Percentiles rank a stretch among this genome's conserved stretches.
These are phyloP conservation scores for Macaria notata DNA, from an alignment of 2,888 invertebrate species.

Conservation along the genomic window DNA sequence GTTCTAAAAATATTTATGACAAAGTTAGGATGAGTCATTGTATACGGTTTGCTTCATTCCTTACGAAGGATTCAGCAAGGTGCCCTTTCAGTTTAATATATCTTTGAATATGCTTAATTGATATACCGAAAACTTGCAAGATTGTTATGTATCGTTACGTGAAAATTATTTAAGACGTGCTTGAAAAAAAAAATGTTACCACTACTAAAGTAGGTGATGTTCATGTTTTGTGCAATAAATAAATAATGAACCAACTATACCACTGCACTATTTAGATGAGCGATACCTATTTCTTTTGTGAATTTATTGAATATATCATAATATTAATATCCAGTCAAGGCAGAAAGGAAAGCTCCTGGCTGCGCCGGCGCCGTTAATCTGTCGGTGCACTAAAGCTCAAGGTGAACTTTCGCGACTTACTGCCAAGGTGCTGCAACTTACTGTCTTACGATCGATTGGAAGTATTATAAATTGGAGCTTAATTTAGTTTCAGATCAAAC, in stretches of 20 bases:
- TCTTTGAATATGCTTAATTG: no score
- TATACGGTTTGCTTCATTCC: slow-evolving; percentile 35
- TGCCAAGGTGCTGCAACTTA: slow-evolving; percentile 27
- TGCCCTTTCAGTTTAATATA: neutral
- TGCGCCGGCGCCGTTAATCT: slow-evolving; percentile 52
- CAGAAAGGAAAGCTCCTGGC: slow-evolving; percentile 51
- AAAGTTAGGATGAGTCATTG: slow-evolving; percentile 53
- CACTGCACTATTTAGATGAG: no score
- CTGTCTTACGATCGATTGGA: slow-evolving; percentile 1
- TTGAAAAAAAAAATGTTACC: no score
- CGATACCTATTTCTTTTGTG: no score
- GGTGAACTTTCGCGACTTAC: slow-evolving; percentile 73
- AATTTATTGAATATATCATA: no score
- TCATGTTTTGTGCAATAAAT: no score
- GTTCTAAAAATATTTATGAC: slow-evolving; percentile 72
- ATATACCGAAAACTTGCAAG: no score
- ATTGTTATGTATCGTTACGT: no score
- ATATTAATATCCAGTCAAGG: slow-evolving; percentile 33
- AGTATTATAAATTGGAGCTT: neutral
- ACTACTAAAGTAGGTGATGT: no score
- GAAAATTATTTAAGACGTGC: no score
- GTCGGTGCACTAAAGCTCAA: slow-evolving; percentile 58
- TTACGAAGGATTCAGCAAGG: neutral
- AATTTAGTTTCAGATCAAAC: no score
- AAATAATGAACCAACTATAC: no score